Conservation (phyloP, 2,888 invertebrate species). For the Agrochola litura region DNA sequence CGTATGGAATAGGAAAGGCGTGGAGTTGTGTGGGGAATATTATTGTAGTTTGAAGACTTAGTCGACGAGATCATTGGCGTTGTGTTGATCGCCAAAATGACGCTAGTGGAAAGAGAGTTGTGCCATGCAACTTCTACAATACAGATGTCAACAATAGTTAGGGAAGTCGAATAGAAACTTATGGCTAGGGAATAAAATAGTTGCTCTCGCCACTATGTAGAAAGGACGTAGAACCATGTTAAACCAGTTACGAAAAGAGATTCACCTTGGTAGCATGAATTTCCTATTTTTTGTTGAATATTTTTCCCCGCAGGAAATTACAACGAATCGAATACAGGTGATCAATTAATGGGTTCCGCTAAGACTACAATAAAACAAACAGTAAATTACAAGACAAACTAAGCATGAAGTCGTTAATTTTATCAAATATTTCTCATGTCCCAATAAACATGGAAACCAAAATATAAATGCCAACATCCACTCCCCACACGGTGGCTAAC, state of each 20-base stretch:
- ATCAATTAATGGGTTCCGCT: conserved; percentile 21
- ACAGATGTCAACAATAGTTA: no score
- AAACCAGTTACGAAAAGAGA: no score
- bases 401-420: conserved; percentile 43
- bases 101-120: no score
- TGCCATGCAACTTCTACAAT: no score
- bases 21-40: conserved; percentile 61
- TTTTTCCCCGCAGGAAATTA: no score
- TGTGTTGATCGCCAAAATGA: no score
- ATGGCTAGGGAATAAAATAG: no score
- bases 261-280: not conserved
- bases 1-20: conserved; percentile 60
- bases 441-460: conserved; percentile 56
- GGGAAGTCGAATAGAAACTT: no score
- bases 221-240: no score
- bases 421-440: conserved; percentile 44
- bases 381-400: conserved; percentile 16
- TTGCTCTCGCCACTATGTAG: no score
- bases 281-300: not conserved
- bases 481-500: conserved; percentile 82
- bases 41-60: no score
- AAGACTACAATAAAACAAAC: conserved; percentile 12
- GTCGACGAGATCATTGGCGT: no score
- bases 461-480: conserved; percentile 60
- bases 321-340: not conserved